A percentile compares a stretch with the other conserved stretches of the same genome.
These are phyloP conservation scores for Saccostrea glomerata DNA, from an alignment of 1,140 invertebrate genomes.

Conservation along the genomic window DNA sequence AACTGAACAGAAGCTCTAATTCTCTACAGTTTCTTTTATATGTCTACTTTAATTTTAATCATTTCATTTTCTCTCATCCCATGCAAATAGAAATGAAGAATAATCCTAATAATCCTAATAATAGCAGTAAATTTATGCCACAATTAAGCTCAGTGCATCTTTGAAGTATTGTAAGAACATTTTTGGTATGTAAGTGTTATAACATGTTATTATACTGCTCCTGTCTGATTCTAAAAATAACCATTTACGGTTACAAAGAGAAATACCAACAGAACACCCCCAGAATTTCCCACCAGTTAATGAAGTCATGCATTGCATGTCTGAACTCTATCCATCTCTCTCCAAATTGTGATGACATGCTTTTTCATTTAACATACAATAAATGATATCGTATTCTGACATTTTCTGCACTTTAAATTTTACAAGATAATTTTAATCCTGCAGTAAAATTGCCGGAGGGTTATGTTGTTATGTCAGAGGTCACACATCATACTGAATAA, in stretches of 20 bases:
- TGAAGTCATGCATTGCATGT: background rate
- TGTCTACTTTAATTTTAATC: background rate
- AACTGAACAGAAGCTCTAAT: background rate
- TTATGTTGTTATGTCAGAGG: background rate
- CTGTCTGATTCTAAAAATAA: too few species aligned
- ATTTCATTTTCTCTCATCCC: background rate
- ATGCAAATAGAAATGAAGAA: background rate
- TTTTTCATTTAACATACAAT: background rate
- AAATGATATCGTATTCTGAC: background rate
- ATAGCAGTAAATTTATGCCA: background rate
- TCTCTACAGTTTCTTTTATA: background rate
- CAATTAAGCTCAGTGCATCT: background rate
- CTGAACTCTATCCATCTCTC: background rate
- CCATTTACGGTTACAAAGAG: too few species aligned
- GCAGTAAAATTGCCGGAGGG: background rate
- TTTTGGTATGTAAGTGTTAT: background rate
- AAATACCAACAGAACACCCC: too few species aligned
- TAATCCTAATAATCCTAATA: background rate
- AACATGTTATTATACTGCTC: background rate
- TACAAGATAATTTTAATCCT: background rate
- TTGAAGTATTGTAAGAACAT: background rate
- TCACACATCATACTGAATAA: background rate
- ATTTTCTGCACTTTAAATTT: constrained; percentile 7
- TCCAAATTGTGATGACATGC: background rate
- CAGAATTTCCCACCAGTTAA: too few species aligned